These are phyloP conservation scores for Probaryconus sp. DNA, from an alignment of 1,140 invertebrate species.

Conservation along the genomic window DNA sequence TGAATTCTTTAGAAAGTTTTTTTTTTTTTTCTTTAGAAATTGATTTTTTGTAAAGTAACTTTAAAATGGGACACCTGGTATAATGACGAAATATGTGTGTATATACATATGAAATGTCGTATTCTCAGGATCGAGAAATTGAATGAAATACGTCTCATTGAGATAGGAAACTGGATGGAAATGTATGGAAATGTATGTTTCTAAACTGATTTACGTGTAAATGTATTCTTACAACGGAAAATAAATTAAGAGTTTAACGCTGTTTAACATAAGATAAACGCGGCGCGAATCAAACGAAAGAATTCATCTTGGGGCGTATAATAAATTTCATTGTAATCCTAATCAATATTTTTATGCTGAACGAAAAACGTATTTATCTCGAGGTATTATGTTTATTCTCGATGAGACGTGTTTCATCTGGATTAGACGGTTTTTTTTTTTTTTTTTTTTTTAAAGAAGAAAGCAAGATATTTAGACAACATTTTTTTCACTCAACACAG, in stretches of 20 bases:
- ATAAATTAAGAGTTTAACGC: constrained; percentile 30
- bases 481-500: neutral
- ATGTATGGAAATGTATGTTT: constrained; percentile 46
- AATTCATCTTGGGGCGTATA: constrained; percentile 5
- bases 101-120: constrained; percentile 19
- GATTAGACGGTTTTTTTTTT: constrained; percentile 4
- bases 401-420: neutral
- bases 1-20: too few species aligned
- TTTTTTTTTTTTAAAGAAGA: too few species aligned
- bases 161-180: constrained; percentile 38
- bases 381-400: too few species aligned
- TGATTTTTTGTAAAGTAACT: too few species aligned
- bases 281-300: constrained; percentile 7
- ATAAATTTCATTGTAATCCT: neutral
- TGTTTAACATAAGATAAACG: constrained; percentile 28
- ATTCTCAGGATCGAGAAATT: constrained; percentile 13
- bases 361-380: too few species aligned
- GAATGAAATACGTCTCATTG: constrained; percentile 35
- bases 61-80: neutral
- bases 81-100: constrained; percentile 6
- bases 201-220: constrained; percentile 46
- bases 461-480: neutral
- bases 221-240: constrained; percentile 39
- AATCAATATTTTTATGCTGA: constrained; percentile 5
- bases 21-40: too few species aligned